phyloP scores from a whole-genome alignment of 92 coral and sea anemone genomes.

The Bergia puertoricense region DNA sequence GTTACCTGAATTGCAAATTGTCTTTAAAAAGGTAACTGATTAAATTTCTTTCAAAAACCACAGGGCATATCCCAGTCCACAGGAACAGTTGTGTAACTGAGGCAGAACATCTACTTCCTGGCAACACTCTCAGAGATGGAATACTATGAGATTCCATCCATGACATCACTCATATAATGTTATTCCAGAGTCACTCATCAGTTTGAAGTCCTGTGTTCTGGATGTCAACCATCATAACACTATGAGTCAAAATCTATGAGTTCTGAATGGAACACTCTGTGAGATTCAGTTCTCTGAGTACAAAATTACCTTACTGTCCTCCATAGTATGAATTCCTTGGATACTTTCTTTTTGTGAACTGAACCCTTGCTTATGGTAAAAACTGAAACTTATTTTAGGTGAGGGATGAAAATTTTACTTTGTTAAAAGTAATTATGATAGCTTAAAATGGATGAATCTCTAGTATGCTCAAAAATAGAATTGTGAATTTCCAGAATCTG shows the following conservation, averaged over 20 bases:
- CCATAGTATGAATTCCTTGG: neutral
- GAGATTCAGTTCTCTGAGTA: neutral
- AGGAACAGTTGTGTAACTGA: conserved; percentile 79
- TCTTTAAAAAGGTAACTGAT: neutral
- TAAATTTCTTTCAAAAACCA: neutral
- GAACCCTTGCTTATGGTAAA: neutral
- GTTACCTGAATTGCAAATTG: neutral
- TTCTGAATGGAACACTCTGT: neutral
- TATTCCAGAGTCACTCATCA: neutral
- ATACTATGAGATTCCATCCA: neutral
- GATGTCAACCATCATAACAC: neutral
- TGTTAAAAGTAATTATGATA: neutral
- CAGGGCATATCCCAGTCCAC: conserved; percentile 77
- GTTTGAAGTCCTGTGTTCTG: neutral
- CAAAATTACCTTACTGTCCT: neutral
- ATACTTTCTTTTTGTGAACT: neutral
- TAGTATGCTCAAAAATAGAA: neutral
- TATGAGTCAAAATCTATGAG: too few relatives aligned
- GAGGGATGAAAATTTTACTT: neutral
- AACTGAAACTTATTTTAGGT: neutral
- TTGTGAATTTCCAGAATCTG: neutral
- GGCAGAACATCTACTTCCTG: neutral
- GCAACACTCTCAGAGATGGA: neutral
- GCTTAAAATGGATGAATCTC: neutral
- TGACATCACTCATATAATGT: too few relatives aligned